Conservation (phyloP, 1,140 invertebrate genomes). For the Himalopsyche phryganea region DNA sequence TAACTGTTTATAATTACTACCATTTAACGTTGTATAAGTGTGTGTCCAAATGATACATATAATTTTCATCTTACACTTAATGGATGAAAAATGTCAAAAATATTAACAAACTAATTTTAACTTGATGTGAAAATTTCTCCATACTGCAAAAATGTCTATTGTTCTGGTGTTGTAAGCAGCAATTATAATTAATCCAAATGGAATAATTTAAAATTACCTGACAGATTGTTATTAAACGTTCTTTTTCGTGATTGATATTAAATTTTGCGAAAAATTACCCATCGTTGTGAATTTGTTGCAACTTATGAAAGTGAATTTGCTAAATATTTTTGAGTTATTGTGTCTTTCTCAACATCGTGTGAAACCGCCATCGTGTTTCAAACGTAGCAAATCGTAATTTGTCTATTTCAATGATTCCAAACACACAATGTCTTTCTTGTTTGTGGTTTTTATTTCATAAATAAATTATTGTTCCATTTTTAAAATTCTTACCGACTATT, state of each 20-base stretch:
- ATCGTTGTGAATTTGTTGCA: no score
- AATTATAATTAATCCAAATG: background rate
- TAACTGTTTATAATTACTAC: no score
- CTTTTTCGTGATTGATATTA: background rate
- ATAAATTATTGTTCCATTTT: no score
- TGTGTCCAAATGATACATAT: no score
- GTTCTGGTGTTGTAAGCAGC: background rate
- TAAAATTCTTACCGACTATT: no score
- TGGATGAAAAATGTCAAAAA: no score
- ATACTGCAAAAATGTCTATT: background rate
- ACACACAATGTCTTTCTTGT: no score
- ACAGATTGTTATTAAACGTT: background rate
- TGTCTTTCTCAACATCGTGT: conserved; percentile 1
- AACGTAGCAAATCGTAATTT: background rate
- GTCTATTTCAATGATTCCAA: no score
- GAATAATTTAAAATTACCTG: background rate
- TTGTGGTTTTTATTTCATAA: no score
- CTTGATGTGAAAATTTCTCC: background rate
- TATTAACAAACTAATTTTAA: no score
- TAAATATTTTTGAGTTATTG: background rate
- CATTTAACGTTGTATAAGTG: no score
- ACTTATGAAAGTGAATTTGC: background rate
- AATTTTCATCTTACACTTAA: no score
- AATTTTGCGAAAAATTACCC: background rate
- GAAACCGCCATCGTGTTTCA: background rate